These are phyloP conservation scores for Dendrophyllia cribrosa DNA, from an alignment of 64 coral and sea anemone species.

Conservation along the genomic window DNA sequence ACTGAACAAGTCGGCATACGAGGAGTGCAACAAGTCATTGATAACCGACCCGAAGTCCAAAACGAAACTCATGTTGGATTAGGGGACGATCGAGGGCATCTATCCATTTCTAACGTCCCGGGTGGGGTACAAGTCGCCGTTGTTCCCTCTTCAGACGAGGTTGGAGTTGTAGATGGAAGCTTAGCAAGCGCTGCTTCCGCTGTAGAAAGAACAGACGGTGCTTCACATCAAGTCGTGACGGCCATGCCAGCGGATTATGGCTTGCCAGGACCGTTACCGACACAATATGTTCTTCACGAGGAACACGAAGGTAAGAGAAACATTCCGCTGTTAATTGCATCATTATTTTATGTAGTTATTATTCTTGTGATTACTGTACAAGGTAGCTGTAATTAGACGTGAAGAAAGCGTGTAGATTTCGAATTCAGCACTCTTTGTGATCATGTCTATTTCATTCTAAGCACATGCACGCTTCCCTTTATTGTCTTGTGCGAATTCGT, in stretches of 20 bases:
- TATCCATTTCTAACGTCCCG: conserved; percentile 74
- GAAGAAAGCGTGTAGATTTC: too few relatives aligned
- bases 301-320: conserved; percentile 74
- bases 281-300: conserved; percentile 85
- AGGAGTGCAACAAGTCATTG: conserved; percentile 77
- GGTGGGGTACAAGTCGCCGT: conserved; percentile 89
- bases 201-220: conserved; percentile 75
- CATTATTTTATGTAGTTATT: too few relatives aligned
- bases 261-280: conserved; percentile 42
- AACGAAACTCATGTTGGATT: conserved; percentile 80
- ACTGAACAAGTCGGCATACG: conserved; percentile 72
- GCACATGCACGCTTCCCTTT: too few relatives aligned
- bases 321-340: background rate
- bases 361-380: too few relatives aligned
- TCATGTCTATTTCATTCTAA: too few relatives aligned
- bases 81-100: conserved; percentile 74
- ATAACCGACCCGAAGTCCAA: conserved; percentile 85
- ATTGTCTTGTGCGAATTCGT: too few relatives aligned
- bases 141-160: conserved; percentile 79
- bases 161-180: conserved; percentile 68
- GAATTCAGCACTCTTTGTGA: too few relatives aligned
- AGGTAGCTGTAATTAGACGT: too few relatives aligned
- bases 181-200: conserved; percentile 44
- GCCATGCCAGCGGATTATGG: conserved; percentile 80
- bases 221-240: conserved; percentile 71